Evolutionary conservation across 2,113 vertebrate genomes (phyloP).

Genomic region (Cinclus mexicanus): DNA sequence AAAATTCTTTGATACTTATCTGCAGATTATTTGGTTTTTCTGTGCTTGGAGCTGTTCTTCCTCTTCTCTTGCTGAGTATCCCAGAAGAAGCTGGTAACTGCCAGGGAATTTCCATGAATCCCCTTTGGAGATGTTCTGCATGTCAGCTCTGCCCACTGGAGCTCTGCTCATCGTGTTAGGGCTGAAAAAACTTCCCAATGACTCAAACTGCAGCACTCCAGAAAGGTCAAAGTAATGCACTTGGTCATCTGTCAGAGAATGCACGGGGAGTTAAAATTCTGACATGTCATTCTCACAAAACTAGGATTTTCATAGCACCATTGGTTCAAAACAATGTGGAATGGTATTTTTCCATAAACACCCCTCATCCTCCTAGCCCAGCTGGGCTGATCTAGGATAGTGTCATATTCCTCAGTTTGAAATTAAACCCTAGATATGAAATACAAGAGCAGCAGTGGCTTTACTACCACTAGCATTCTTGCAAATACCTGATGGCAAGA

Average conservation of each 20-base stretch:
- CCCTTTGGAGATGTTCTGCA: neutral
- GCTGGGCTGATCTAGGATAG: neutral
- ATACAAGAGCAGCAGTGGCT: neutral
- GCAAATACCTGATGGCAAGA: neutral
- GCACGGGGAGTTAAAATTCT: neutral
- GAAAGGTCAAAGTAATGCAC: neutral
- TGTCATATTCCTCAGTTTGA: neutral
- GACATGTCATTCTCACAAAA: neutral
- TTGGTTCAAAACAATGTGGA: neutral
- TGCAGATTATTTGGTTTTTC: neutral
- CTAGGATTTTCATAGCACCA: neutral
- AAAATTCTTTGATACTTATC: neutral
- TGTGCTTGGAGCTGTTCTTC: neutral
- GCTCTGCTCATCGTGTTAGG: neutral
- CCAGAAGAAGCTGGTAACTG: neutral
- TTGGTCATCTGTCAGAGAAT: neutral
- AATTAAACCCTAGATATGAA: neutral
- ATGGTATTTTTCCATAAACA: neutral
- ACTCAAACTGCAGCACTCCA: neutral
- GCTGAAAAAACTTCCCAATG: neutral
- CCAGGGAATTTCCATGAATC: neutral
- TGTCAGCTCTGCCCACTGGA: neutral
- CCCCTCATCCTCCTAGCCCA: neutral
- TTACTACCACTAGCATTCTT: neutral
- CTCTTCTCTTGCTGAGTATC: neutral